Evolutionary conservation across 2,797 vertebrate species (phyloP), one percentile per base, ranked within the genome.

Genomic region (Liasis olivaceus): DNA sequence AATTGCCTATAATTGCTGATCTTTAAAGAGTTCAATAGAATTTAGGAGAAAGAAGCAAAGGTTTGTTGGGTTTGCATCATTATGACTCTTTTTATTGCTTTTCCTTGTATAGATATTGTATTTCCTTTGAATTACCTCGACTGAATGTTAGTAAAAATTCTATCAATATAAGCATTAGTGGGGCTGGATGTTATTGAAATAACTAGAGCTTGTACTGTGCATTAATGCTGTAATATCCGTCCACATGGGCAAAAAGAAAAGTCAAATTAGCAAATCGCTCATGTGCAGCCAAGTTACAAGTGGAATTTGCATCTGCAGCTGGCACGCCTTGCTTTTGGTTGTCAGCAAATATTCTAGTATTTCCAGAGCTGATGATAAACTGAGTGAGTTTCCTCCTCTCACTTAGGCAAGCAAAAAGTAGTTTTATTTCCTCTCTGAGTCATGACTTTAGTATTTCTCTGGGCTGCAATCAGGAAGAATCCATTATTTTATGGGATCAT

Each of bases 1-100:
- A 92, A 94, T 93, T 62, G 89, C 89, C 42, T 90, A 26, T 89
- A 93, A 95, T 89, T 87, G 84, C 62, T 95, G 69, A 93, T 92
- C 94, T 95, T 51, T 94, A 36, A 93, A 89, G 90, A 47, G 13
- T 77, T 58, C 91, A n/a, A 8, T 90, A 91, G 91, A 94, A 95
- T 95, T 36, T 88, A 85, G 9, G 72, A 26, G 15, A 62, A 92
- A 94, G 20, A 20, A 81, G 92, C 3, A 56, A 91, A 24, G 63
- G 42, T 92, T 62, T 89, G 26, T 24, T 66, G 36, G 54, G 93
- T 90, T 84, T 93, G 28, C 0, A 47, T 84, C 90, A 92, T 91
- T 90, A 60, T 31, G 0, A 26, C 5, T 1, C 89, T 87, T 96
- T 96, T 96, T 93, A 85, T 62, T 62, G 1, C 51, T 1, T 20